Conservation (phyloP, 2,113 vertebrate genomes). For the Siniperca knerii region DNA sequence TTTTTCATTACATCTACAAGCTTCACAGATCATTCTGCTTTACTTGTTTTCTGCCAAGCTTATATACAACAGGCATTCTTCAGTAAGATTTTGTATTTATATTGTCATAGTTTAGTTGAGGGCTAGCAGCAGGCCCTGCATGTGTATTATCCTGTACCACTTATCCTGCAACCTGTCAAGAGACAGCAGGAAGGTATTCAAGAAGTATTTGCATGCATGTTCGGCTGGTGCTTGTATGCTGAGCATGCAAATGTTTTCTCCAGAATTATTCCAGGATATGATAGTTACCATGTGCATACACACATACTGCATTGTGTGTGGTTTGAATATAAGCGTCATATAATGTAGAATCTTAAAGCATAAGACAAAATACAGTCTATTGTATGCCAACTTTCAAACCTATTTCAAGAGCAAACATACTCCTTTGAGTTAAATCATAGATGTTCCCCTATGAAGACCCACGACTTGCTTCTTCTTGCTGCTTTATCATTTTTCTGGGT, state of each 20-base stretch:
- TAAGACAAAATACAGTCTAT: neutral
- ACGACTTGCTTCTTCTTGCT: neutral
- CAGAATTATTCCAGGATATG: conserved; percentile 50
- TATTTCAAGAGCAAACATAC: neutral
- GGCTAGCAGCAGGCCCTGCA: neutral
- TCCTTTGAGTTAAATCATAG: neutral
- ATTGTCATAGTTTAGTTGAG: neutral
- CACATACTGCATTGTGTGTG: neutral
- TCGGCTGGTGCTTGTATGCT: conserved; percentile 1
- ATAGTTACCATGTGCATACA: neutral
- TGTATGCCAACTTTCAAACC: neutral
- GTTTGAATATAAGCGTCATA: conserved; percentile 7
- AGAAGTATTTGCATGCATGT: conserved; percentile 68
- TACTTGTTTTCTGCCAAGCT: neutral
- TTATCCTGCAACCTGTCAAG: conserved; percentile 31
- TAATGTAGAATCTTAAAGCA: conserved; percentile 7
- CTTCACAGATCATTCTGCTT: neutral
- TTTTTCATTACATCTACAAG: neutral
- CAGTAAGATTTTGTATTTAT: neutral
- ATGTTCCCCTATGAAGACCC: neutral
- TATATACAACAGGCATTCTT: neutral
- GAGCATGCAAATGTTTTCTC: conserved; percentile 71
- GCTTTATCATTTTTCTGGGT: neutral
- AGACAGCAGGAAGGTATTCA: conserved; percentile 48
- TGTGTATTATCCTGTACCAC: conserved; percentile 7